Evolutionary conservation across 2,888 invertebrate species (phyloP), one percentile per base, ranked within the genome.

Genomic region (Temnothorax ravouxi): DNA sequence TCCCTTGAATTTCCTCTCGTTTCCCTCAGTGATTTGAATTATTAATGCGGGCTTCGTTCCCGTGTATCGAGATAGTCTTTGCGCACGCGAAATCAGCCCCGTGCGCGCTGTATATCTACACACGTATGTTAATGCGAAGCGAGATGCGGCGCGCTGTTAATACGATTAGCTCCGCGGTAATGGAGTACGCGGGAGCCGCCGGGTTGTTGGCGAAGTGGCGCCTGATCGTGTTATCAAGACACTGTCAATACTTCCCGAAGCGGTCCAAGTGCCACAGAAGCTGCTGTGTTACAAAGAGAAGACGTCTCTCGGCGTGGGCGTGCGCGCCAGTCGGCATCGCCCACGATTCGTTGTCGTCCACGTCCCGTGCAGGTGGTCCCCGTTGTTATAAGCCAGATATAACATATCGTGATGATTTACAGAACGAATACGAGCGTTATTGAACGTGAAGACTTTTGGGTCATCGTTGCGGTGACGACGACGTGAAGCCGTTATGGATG

Each of bases 141-240:
- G 50, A 82, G 79, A 84, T 89, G 90, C 87, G 84, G 88, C 89
- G 84, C 85, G 87, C 89, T 89, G 90, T 69, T 93, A 92, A 93
- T 89, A 88, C 84, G 87, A 90, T 93, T 93, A 93, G 90, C 89
- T 87, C 86, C 88, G 88, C 87, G 88, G 89, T 93, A 93, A 93
- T 93, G 91, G 92, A 93, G 91, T 90, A 91, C 83, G 89, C 91
- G 87, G 87, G 87, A 84, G 88, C 84, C 76, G 69, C 80, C 76
- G 84, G 66, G 82, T 86, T 87, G 83, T 86, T 86, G 85, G 84
- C 69, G 52, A 75, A 86, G 84, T 79, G 76, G 85, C 89, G 90
- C 90, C 89, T 92, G 91, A 93, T 93, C 89, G 86, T 90, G 90
- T 93, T 93, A 93, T 88, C 90, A 91, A 91, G 91, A 91, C 91